Evolutionary conservation across 1,140 invertebrate species (phyloP), one percentile per base, ranked within the genome.

Genomic region (Mylabris phalerata): DNA sequence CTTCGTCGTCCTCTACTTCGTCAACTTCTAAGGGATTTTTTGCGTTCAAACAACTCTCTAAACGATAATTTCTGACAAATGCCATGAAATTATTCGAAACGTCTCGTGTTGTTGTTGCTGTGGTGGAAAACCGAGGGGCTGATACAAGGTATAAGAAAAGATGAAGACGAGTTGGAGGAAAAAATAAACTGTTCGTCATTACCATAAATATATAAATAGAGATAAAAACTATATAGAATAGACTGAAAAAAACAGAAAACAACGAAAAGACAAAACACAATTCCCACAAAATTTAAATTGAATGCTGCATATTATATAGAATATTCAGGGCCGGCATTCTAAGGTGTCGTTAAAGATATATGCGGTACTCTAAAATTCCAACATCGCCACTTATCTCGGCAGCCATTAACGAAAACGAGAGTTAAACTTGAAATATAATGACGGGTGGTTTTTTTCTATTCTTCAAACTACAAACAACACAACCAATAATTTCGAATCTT

Each of bases 271-370:
- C 48, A 65, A 57, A 63, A 64, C 62, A 60, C 63, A 60, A 61
- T 69, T 69, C 67, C 58, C 67, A 67, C 67, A 66, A 69, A 69
- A 69, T 69, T 69, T 69, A 67, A 69, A 69, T 69, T 69, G 67
- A 69, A 69, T 69, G 66, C 65, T 65, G 67, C 67, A 69, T 69
- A 69, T 69, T 69, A 67, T 69, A 69, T 67, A 64, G 67, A 69
- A 69, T 67, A 69, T 67, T 69, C 67, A 63, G 60, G 59, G 62
- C 62, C 61, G 61, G 64, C 65, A 69, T 67, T 67, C 67, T 69
- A 56, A 67, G 66, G 66, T 65, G 67, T 69, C 66, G 67, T 67
- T 67, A 59, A 63, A 64, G 64, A 69, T 69, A 69, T 67, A 69
- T 67, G 62, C 58, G 61, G 57, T 64, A 56, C 57, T 67, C 60